Conservation (phyloP, 2,888 invertebrate species). For the Pachydiplax longipennis region DNA sequence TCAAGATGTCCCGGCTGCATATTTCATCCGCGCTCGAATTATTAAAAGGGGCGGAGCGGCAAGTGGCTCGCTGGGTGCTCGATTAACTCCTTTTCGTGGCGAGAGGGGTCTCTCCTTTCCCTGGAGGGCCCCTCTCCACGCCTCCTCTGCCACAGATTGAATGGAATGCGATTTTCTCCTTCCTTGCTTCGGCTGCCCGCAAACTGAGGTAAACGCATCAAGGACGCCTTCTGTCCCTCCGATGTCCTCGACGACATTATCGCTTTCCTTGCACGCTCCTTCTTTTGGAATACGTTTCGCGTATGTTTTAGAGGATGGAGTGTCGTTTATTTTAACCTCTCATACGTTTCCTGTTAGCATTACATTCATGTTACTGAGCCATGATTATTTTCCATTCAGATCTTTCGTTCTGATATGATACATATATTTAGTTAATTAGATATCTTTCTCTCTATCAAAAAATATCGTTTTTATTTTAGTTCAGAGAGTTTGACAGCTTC, state of each 20-base stretch:
- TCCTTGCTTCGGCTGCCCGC: background rate
- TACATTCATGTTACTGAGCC: too few relatives aligned
- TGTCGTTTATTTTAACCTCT: too few relatives aligned
- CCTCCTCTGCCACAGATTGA: slow-evolving; percentile 11
- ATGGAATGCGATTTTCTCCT: background rate
- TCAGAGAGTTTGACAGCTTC: too few relatives aligned
- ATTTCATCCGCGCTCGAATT: slow-evolving; percentile 36
- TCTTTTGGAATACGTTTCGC: background rate
- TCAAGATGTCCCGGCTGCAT: slow-evolving; percentile 41
- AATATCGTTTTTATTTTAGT: too few relatives aligned
- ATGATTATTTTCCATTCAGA: too few relatives aligned
- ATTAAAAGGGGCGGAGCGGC: slow-evolving; percentile 30
- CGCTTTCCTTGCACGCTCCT: background rate
- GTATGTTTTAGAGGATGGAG: too few relatives aligned
- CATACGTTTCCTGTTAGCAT: too few relatives aligned
- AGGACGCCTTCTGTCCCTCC: background rate
- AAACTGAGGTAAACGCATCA: background rate
- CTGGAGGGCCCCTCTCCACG: background rate
- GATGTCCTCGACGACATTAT: background rate
- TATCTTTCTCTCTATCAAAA: too few relatives aligned
- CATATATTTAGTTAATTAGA: too few relatives aligned
- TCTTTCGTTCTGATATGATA: too few relatives aligned
- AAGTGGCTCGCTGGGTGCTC: background rate
- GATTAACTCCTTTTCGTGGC: background rate
- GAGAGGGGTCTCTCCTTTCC: background rate